Evolutionary conservation across 2,888 invertebrate species (phyloP).

Genomic region (Cybosia mesomella): DNA sequence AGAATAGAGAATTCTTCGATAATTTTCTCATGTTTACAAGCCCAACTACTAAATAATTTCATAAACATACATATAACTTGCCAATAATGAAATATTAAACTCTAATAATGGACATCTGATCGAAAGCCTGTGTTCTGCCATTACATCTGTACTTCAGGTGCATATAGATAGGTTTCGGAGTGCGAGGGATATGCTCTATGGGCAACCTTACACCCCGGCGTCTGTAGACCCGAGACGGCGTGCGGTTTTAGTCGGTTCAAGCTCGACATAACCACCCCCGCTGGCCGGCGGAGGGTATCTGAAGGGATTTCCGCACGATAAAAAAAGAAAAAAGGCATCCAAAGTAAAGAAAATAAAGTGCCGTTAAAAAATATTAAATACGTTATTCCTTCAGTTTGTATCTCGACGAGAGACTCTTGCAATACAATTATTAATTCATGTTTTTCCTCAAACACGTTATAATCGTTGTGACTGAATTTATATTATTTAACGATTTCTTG

Average conservation of each 20-base stretch:
- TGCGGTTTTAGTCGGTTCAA: no score
- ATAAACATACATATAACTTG: no score
- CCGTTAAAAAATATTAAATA: no score
- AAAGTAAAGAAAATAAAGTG: no score
- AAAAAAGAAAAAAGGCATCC: no score
- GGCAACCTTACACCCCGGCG: no score
- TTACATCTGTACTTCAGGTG: not conserved
- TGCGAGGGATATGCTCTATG: no score
- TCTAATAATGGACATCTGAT: not conserved
- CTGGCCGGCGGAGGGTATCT: no score
- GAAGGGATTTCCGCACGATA: not conserved
- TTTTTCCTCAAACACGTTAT: not conserved
- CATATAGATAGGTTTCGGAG: not conserved
- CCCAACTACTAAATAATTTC: no score
- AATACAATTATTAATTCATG: not conserved
- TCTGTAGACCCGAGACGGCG: no score
- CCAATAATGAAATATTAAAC: not conserved
- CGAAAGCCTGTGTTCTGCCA: not conserved
- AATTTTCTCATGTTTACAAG: not conserved
- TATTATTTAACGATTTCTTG: not conserved
- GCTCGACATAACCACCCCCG: no score
- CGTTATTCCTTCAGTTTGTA: not conserved
- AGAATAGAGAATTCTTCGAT: no score
- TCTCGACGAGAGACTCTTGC: not conserved
- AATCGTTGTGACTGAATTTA: not conserved